phyloP scores from a whole-genome alignment of 2,888 invertebrate genomes.

The Ormia ochracea region DNA sequence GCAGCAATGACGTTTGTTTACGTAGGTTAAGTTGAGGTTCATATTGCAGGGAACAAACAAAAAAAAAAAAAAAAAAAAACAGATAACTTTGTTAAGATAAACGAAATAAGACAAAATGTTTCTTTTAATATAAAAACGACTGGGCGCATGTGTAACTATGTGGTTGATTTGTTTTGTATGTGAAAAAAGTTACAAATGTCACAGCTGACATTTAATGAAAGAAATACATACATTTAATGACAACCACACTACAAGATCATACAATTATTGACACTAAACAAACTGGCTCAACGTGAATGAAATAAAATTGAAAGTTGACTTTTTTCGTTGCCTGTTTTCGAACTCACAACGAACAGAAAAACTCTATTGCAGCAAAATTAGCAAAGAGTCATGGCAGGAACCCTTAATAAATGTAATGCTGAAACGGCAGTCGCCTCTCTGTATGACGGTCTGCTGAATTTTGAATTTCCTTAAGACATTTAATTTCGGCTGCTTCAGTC shows the following conservation, averaged over 20 bases:
- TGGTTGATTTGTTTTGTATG: not conserved
- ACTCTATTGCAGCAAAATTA: not conserved
- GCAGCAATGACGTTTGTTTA: conserved; percentile 33
- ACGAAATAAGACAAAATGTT: not conserved
- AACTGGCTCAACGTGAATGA: conserved; percentile 58
- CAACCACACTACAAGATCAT: conserved; percentile 48
- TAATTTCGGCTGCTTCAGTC: conserved; percentile 26
- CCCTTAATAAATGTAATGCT: conserved; percentile 18
- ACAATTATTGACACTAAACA: conserved; percentile 45
- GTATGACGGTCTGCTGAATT: conserved; percentile 12
- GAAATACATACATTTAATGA: conserved; percentile 15
- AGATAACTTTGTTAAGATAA: not conserved
- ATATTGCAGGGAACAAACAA: no score
- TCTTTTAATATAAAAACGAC: not conserved
- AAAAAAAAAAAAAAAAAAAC: no score
- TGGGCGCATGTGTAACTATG: not conserved
- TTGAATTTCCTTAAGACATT: conserved; percentile 29
- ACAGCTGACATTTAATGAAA: conserved; percentile 30
- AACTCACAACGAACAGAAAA: not conserved
- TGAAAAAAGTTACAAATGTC: conserved; percentile 21
- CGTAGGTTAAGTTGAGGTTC: conserved; percentile 59
- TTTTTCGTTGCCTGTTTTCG: not conserved
- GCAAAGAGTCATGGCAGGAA: conserved; percentile 57
- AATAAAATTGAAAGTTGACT: conserved; percentile 63
- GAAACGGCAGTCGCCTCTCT: not conserved